These are phyloP conservation scores for Anneissia japonica DNA, from an alignment of 35 echinoderm and acorn worm species.

Conservation along the genomic window DNA sequence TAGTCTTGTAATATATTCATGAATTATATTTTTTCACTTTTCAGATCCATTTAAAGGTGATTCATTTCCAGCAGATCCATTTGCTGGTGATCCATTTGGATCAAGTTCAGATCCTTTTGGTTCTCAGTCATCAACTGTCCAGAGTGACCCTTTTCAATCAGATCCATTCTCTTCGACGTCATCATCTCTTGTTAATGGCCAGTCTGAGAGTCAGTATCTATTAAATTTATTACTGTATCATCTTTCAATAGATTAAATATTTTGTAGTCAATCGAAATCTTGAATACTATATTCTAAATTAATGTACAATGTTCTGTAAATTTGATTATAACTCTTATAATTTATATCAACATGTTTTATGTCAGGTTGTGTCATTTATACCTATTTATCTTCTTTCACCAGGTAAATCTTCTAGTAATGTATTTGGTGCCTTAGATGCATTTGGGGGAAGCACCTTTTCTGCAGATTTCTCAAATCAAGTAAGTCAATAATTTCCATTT, in stretches of 20 bases:
- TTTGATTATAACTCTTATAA: no score
- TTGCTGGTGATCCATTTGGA: conserved; percentile 85
- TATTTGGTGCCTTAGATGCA: conserved; percentile 46
- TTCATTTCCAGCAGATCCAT: conserved; percentile 72
- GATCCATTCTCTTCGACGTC: conserved; percentile 35
- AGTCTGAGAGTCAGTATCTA: conserved; percentile 38
- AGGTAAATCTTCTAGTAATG: conserved; percentile 25
- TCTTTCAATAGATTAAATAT: no score
- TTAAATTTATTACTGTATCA: neutral
- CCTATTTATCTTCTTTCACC: no score
- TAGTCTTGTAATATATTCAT: no score
- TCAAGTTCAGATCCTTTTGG: conserved; percentile 37
- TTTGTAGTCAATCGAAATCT: neutral
- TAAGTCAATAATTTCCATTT: conserved; percentile 1
- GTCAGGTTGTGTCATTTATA: no score
- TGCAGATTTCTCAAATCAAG: conserved; percentile 44
- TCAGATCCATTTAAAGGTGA: conserved; percentile 86
- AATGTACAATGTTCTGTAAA: no score
- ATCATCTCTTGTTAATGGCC: conserved; percentile 33
- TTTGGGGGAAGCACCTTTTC: conserved; percentile 64
- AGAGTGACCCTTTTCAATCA: conserved; percentile 15
- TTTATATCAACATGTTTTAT: no score
- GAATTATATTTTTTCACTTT: conserved; percentile 9
- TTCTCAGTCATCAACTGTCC: neutral
- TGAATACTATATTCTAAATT: no score